Conservation (phyloP, 2,888 invertebrate species). For the Aradus depressus region DNA sequence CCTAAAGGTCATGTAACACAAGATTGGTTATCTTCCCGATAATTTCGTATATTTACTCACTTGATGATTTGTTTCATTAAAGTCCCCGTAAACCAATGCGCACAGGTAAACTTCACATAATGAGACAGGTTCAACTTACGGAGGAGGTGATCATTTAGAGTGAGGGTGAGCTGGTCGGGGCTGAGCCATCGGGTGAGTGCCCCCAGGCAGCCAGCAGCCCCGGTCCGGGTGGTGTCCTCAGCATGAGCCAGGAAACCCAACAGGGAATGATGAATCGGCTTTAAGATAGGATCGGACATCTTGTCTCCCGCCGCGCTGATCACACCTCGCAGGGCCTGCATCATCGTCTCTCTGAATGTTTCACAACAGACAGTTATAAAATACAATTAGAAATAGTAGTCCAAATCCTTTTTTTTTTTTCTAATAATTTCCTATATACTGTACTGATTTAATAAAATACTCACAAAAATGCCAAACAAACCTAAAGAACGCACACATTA, state of each 20-base stretch:
- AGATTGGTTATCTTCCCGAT: too few relatives aligned
- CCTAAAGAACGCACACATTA: too few relatives aligned
- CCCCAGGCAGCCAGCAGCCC: constrained; percentile 83
- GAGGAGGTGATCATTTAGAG: constrained; percentile 63
- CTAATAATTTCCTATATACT: too few relatives aligned
- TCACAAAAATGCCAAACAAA: too few relatives aligned
- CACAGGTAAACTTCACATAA: not conserved
- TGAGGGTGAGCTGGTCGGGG: constrained; percentile 58
- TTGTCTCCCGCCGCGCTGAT: constrained; percentile 77
- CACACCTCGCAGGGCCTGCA: constrained; percentile 79
- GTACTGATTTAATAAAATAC: too few relatives aligned
- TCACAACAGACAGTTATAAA: too few relatives aligned
- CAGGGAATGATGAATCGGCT: constrained; percentile 58
- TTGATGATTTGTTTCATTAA: not conserved
- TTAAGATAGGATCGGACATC: constrained; percentile 69
- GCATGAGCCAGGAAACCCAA: constrained; percentile 52
- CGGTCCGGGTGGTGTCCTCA: constrained; percentile 70
- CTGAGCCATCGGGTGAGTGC: constrained; percentile 67
- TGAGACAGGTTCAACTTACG: constrained; percentile 38
- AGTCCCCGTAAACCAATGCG: not conserved
- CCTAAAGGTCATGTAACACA: too few relatives aligned
- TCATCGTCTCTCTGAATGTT: constrained; percentile 74
- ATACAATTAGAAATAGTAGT: constrained; percentile 1
- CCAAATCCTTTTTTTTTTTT: too few relatives aligned
- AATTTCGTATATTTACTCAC: not conserved